Evolutionary conservation across 2,797 vertebrate species (phyloP).

Genomic region (Neosilurus hyrtlii): DNA sequence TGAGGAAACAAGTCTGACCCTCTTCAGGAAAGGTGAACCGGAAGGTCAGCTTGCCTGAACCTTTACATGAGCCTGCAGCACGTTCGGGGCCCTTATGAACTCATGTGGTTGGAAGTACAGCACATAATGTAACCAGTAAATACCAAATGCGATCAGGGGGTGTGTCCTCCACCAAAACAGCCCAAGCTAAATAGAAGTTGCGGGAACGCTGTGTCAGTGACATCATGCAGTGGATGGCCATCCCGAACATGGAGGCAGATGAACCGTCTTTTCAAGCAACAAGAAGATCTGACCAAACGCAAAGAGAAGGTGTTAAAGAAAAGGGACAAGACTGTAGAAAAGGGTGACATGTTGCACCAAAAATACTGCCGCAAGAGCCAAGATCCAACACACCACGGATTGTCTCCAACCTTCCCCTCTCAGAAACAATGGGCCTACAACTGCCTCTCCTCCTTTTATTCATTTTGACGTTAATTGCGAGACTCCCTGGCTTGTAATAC

Average conservation of each 20-base stretch:
- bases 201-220: conserved; percentile 90
- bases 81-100: conserved; percentile 72
- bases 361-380: no score
- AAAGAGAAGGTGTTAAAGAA: conserved; percentile 86
- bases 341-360: conserved; percentile 60
- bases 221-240: conserved; percentile 97
- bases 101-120: conserved; percentile 65
- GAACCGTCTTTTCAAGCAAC: conserved; percentile 95
- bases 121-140: conserved; percentile 82
- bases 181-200: conserved; percentile 90
- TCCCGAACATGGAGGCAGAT: conserved; percentile 97
- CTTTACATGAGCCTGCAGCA: conserved; percentile 74
- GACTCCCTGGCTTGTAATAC: no score
- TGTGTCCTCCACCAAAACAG: conserved; percentile 79
- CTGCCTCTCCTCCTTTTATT: no score
- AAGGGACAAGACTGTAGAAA: conserved; percentile 79
- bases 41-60: conserved; percentile 84
- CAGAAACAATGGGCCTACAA: no score
- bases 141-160: conserved; percentile 76
- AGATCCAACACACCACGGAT: no score
- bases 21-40: conserved; percentile 85
- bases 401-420: no score
- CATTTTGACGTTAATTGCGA: no score
- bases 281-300: conserved; percentile 90
- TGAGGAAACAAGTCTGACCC: conserved; percentile 89